Base-by-base conservation (phyloP, 2,797 vertebrate species). In the Hydrolagus colliei region DNA sequence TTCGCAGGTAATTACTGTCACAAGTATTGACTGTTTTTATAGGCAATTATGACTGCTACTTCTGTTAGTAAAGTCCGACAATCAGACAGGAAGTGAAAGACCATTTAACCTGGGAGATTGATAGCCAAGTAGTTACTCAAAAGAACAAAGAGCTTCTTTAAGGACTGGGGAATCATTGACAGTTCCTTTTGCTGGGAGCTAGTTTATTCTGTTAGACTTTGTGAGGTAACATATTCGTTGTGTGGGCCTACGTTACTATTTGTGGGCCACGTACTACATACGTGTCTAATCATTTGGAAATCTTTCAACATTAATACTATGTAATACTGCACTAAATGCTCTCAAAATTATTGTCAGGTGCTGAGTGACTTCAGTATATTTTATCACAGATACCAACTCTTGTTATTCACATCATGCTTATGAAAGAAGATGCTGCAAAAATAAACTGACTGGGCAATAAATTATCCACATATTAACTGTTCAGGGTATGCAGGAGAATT, bases 331-430 rank as follows among this genome's bases (percentile, higher is more conserved):
- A 41, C 32, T 41, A 74, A 77, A 77, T 77, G 18, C 9, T 20
- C n/a, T 59, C 59, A 52, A 59, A 77, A 52, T 52, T 52, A 52
- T 52, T 6, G 6, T 52, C 41, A 52, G 2, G 41, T 52, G 41
- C 41, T 52, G 41, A 52, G 41, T 52, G 41, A 52, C 41, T 52
- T 52, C 27, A 27, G 27, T 9, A 61, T 76, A 20, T 77, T 52
- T 77, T 20, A n/a, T 18, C 52, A 61, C 52, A 59, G 41, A 9
- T 52, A 77, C 52, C 11, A 16, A 61, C n/a, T 77, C n/a, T n/a
- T 77, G n/a, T 77, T 59, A 77, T 77, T 77, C 41, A 77, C 16
- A 61, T 77, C 18, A 77, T 77, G 35, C 35, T 32, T 74, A 18
- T 76, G 14, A 76, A 59, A 0, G 59, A 76, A 9, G 8, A 16